Percentiles rank a stretch among this genome's conserved stretches.
phyloP scores from a whole-genome alignment of 2,797 vertebrate species.

The Moxostoma hubbsi region DNA sequence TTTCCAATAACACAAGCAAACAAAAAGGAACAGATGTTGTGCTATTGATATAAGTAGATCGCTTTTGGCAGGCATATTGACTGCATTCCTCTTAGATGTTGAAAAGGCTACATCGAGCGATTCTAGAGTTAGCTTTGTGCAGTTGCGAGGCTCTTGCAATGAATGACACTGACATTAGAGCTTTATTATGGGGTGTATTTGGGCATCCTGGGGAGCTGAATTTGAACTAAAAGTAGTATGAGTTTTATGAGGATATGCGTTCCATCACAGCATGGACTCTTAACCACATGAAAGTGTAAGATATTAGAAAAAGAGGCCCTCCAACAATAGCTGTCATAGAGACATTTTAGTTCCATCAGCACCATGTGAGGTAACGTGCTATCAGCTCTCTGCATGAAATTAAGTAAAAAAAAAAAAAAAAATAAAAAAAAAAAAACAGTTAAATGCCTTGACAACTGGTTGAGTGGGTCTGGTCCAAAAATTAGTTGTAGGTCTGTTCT shows the following conservation, averaged over 20 bases:
- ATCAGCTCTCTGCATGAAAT: conserved; percentile 32
- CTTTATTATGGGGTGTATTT: conserved; percentile 48
- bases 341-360: conserved; percentile 25
- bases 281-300: conserved; percentile 11
- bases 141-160: background rate
- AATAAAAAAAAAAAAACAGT: conserved; percentile 4
- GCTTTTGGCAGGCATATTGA: conserved; percentile 54
- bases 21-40: conserved; percentile 59
- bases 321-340: conserved; percentile 36
- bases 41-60: conserved; percentile 55
- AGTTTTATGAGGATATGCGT: conserved; percentile 46
- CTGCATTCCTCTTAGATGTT: conserved; percentile 47
- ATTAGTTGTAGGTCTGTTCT: too few species aligned
- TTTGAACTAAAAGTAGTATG: conserved; percentile 27
- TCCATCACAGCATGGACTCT: conserved; percentile 46
- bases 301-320: conserved; percentile 47
- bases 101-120: conserved; percentile 50
- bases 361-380: conserved; percentile 21
- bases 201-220: conserved; percentile 49
- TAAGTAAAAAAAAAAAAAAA: too few species aligned
- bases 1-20: conserved; percentile 51
- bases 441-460: conserved; percentile 26
- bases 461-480: background rate
- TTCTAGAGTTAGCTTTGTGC: conserved; percentile 42
- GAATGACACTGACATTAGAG: conserved; percentile 39